Evolutionary conservation across 2,797 vertebrate species (phyloP).

Genomic region (Cacajao melanocephalus): DNA sequence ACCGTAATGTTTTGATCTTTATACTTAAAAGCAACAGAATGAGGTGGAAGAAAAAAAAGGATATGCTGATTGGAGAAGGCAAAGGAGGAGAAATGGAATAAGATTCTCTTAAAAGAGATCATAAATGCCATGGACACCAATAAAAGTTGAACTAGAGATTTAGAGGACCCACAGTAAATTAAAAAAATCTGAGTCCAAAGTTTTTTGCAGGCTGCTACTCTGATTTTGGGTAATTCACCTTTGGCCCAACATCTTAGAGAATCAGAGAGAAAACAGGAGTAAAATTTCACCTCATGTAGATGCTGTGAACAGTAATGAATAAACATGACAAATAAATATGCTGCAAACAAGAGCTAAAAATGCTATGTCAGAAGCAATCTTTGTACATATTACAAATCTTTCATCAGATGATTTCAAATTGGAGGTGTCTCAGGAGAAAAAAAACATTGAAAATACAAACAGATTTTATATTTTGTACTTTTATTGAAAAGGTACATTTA

Average conservation of each 20-base stretch:
- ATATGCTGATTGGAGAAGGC: not conserved
- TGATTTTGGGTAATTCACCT: slow-evolving; percentile 20
- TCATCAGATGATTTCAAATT: slow-evolving; percentile 59
- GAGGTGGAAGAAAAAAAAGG: not conserved
- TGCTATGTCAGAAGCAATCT: slow-evolving; percentile 50
- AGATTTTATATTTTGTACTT: slow-evolving; percentile 80
- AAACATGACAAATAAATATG: slow-evolving; percentile 58
- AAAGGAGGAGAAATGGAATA: not conserved
- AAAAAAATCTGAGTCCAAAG: not conserved
- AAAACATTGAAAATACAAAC: slow-evolving; percentile 39
- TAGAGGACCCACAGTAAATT: not conserved
- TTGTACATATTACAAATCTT: slow-evolving; percentile 26
- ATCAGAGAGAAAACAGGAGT: not conserved
- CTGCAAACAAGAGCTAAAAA: slow-evolving; percentile 33
- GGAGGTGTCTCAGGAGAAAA: slow-evolving; percentile 47
- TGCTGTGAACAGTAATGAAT: slow-evolving; percentile 41
- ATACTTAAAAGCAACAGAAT: not conserved
- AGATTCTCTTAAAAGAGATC: not conserved
- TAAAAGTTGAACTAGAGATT: not conserved
- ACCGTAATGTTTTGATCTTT: not conserved
- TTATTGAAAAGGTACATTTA: slow-evolving; percentile 91
- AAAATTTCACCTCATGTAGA: slow-evolving; percentile 16
- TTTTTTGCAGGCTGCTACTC: not conserved
- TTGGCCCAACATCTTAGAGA: slow-evolving; percentile 39
- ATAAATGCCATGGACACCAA: not conserved